A percentile compares a stretch with the other conserved stretches of the same genome.
These are phyloP conservation scores for Lepidochrysops patricia DNA, from an alignment of 2,888 invertebrate species.

Conservation along the genomic window DNA sequence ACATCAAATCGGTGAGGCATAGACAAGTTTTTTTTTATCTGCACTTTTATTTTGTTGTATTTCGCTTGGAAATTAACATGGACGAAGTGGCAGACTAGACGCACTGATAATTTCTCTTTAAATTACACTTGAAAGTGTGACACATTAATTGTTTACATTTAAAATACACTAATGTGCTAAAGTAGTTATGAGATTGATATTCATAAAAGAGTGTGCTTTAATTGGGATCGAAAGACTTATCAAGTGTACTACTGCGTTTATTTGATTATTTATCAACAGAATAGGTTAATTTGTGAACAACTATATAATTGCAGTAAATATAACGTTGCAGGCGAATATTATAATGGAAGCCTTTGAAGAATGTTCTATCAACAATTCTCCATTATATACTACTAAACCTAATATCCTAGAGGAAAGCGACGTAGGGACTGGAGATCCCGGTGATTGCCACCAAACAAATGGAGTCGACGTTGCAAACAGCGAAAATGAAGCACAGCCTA, in stretches of 20 bases:
- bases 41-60: neutral
- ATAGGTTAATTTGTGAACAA: slow-evolving; percentile 36
- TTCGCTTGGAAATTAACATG: slow-evolving; percentile 18
- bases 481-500: slow-evolving; percentile 24
- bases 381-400: slow-evolving; percentile 37
- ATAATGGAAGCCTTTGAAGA: slow-evolving; percentile 42
- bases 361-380: slow-evolving; percentile 32
- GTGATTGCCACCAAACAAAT: slow-evolving; percentile 54
- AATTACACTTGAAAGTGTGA: neutral
- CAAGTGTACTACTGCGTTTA: slow-evolving; percentile 27
- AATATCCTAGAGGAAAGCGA: slow-evolving; percentile 30
- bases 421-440: slow-evolving; percentile 32
- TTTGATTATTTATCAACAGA: slow-evolving; percentile 39
- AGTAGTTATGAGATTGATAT: slow-evolving; percentile 12
- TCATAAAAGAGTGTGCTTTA: slow-evolving; percentile 15
- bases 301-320: slow-evolving; percentile 22
- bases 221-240: slow-evolving; percentile 21
- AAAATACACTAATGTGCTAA: neutral
- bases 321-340: slow-evolving; percentile 16
- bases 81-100: slow-evolving; percentile 30
- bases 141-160: neutral
- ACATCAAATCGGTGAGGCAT: neutral
- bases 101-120: slow-evolving; percentile 24
- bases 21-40: neutral
- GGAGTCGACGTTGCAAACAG: slow-evolving; percentile 37